Conservation (phyloP, 2,888 invertebrate species). For the Agrochola lota region DNA sequence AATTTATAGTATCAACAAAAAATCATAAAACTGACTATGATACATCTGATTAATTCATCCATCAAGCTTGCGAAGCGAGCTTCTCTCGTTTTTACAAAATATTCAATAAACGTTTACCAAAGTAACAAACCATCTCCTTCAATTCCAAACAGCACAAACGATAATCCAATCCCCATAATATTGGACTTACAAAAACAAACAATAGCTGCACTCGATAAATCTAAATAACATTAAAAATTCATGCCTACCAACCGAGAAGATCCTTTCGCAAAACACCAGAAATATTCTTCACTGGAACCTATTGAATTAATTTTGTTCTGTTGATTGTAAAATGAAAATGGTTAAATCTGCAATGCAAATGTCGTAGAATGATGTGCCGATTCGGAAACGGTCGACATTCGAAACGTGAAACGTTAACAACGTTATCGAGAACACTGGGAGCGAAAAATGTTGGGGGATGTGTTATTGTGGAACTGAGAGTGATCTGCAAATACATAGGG, state of each 20-base stretch:
- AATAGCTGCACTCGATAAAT: constrained; percentile 61
- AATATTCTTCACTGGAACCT: constrained; percentile 80
- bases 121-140: neutral
- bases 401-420: constrained; percentile 70
- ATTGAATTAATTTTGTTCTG: constrained; percentile 87
- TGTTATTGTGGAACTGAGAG: constrained; percentile 25
- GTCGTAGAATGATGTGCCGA: constrained; percentile 62
- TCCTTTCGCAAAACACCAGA: constrained; percentile 76
- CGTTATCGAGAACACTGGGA: constrained; percentile 68
- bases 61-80: neutral
- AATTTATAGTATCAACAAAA: neutral
- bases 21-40: neutral
- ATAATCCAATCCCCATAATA: constrained; percentile 3
- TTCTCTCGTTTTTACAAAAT: neutral
- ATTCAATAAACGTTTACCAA: constrained; percentile 11
- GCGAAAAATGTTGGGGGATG: constrained; percentile 53
- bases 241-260: constrained; percentile 67
- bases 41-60: neutral
- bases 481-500: neutral
- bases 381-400: constrained; percentile 69
- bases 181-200: constrained; percentile 33
- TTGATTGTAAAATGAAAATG: constrained; percentile 88
- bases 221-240: constrained; percentile 76
- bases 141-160: constrained; percentile 5
- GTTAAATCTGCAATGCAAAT: constrained; percentile 86